Conservation (phyloP, 2,113 vertebrate genomes). For the Pleuronectes platessa region DNA sequence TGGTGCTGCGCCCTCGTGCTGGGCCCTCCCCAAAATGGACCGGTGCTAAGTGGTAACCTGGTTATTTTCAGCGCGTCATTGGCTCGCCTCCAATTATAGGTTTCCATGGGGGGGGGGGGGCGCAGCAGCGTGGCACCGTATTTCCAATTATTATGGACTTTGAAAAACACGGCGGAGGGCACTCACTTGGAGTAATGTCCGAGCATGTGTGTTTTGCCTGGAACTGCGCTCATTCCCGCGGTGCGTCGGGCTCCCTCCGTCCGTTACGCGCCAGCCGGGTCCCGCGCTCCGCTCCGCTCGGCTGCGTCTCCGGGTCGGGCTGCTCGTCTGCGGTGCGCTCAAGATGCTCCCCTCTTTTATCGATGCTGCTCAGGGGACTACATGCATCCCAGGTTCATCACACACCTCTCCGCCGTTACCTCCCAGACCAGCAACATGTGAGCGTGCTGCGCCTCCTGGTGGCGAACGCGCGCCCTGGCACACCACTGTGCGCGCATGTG, state of each 20-base stretch:
- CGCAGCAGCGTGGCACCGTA: constrained; percentile 40
- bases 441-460: constrained; percentile 67
- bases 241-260: constrained; percentile 9
- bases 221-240: not conserved
- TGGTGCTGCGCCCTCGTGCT: constrained; percentile 71
- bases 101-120: constrained; percentile 49
- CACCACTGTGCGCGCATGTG: not conserved
- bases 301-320: constrained; percentile 1
- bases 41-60: constrained; percentile 78
- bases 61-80: constrained; percentile 80
- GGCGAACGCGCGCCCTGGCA: not conserved
- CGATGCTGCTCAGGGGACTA: constrained; percentile 51
- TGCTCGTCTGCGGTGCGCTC: constrained; percentile 57
- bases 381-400: constrained; percentile 66
- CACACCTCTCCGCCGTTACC: constrained; percentile 59
- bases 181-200: constrained; percentile 38
- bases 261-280: constrained; percentile 17
- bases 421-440: constrained; percentile 47
- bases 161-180: constrained; percentile 25
- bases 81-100: constrained; percentile 67
- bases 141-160: constrained; percentile 26
- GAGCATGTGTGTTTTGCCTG: constrained; percentile 44
- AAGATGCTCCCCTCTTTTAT: constrained; percentile 69
- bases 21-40: constrained; percentile 81
- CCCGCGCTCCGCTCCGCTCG: constrained; percentile 2